A percentile compares a stretch with the other conserved stretches of the same genome.
Conservation (phyloP, 2,113 vertebrate genomes). For the Aspidoscelis tigris region DNA sequence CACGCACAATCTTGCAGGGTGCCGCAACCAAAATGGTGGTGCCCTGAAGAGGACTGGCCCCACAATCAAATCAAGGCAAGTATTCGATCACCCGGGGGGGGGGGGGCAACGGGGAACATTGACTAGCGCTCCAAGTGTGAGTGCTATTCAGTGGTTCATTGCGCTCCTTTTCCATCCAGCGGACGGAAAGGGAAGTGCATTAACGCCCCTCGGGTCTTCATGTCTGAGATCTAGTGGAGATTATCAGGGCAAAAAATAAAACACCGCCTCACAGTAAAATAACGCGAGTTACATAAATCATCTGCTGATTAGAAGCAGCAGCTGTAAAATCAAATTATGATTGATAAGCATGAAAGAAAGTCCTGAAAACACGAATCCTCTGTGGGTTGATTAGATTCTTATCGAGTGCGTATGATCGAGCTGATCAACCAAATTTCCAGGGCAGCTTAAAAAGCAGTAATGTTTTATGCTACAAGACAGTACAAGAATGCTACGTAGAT, state of each 20-base stretch:
- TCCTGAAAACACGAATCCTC: constrained; percentile 52
- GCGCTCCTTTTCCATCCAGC: too few species aligned
- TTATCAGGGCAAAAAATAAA: neutral
- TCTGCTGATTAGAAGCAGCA: constrained; percentile 77
- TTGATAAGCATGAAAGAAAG: constrained; percentile 69
- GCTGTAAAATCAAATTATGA: constrained; percentile 68
- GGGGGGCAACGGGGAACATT: too few species aligned
- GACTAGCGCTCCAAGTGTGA: too few species aligned
- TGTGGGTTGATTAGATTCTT: neutral
- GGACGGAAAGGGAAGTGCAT: too few species aligned
- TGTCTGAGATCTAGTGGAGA: neutral
- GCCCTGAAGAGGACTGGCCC: too few species aligned
- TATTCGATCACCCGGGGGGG: too few species aligned
- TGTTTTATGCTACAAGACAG: neutral
- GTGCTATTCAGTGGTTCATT: too few species aligned
- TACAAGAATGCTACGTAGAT: neutral
- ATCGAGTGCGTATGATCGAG: constrained; percentile 31
- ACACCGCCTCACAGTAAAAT: constrained; percentile 45
- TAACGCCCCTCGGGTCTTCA: too few species aligned
- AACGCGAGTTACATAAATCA: constrained; percentile 59
- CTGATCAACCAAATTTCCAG: neutral
- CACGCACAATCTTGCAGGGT: too few species aligned
- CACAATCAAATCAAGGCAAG: too few species aligned
- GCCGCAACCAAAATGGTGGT: too few species aligned
- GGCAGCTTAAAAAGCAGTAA: neutral